Conservation (phyloP, 37 sponge, comb jelly and placozoan genomes). For the Dysidea cf. avara region DNA sequence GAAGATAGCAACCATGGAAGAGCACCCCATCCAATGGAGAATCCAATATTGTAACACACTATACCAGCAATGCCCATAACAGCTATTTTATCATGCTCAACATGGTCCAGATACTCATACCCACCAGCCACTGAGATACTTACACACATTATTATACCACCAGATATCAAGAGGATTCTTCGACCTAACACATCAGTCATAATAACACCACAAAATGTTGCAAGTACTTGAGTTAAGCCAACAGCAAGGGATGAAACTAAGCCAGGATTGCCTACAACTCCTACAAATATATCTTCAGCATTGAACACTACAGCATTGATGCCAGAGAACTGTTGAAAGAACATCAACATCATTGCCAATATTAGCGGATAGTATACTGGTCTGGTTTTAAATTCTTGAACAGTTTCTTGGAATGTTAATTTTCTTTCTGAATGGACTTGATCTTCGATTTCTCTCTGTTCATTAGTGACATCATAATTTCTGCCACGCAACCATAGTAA, state of each 20-base stretch:
- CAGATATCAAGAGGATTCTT: conserved; percentile 38
- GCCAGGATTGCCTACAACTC: conserved; percentile 6
- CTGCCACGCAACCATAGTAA: conserved; percentile 52
- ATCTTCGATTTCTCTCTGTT: background rate
- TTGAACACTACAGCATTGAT: conserved; percentile 75
- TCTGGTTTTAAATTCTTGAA: background rate
- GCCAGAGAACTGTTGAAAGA: conserved; percentile 84
- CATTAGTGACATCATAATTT: conserved; percentile 6
- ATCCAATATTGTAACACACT: conserved; percentile 56
- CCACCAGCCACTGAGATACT: conserved; percentile 33
- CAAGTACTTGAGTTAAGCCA: conserved; percentile 42
- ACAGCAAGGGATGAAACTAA: conserved; percentile 34
- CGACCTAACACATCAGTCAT: conserved; percentile 74
- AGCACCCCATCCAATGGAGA: conserved; percentile 85
- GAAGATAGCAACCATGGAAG: conserved; percentile 82
- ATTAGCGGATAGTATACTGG: background rate
- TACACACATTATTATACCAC: conserved; percentile 36
- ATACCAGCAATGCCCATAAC: conserved; percentile 40
- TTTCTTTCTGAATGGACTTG: background rate
- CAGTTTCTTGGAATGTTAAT: background rate
- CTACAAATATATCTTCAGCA: conserved; percentile 37
- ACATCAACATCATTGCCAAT: conserved; percentile 39
- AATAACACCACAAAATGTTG: conserved; percentile 55
- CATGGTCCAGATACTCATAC: conserved; percentile 18
- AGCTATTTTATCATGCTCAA: conserved; percentile 7